Base-by-base conservation (phyloP, 1,140 invertebrate genomes). In the Agrypnia vestita region DNA sequence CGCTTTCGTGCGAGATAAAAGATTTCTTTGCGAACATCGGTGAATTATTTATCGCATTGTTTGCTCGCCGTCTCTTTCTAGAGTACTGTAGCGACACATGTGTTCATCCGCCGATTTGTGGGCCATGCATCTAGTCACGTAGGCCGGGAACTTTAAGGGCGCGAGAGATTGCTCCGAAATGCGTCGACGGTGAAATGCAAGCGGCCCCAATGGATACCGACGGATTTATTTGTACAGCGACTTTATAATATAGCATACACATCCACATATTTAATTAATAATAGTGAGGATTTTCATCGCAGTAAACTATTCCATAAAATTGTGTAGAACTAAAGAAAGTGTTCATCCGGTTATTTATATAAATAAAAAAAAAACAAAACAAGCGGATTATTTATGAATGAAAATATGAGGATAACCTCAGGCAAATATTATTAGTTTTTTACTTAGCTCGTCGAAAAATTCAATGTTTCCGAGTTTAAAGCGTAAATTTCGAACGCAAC, bases 101-200 rank as follows among this genome's bases (percentile, higher is more conserved):
- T 62, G 67, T 71, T 47, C 67, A 51, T 62, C 47, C 47, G 46
- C 15, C 25, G 11, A 71, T 71, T 71, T 71, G 71, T 76, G 56
- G 73, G 73, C 43, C 73, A 76, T 76, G 73, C 73, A 17, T 47
- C 56, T 76, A 61, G 73, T 76, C 73, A 76, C 73, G 73, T 76
- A 76, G 73, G 46, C 73, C 61, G 44, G 55, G 43, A 61, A 43
- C 19, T n/a, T 17, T 12, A 55, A 13, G 17, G 59, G 19, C 12
- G 73, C n/a, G 10, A 15, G 73, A 44, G n/a, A 59, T n/a, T 19
- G 35, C 46, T 10, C 25, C 0, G 25, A 71, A 71, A 51, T 15
- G 67, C 53, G 46, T 71, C 44, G 43, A 15, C 73, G 11, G 43
- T 35, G 43, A 43, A 56, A 74, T 56, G 19, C n/a, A 59, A 74